phyloP scores from a whole-genome alignment of 1,140 invertebrate species.

The Bombus waltoni region DNA sequence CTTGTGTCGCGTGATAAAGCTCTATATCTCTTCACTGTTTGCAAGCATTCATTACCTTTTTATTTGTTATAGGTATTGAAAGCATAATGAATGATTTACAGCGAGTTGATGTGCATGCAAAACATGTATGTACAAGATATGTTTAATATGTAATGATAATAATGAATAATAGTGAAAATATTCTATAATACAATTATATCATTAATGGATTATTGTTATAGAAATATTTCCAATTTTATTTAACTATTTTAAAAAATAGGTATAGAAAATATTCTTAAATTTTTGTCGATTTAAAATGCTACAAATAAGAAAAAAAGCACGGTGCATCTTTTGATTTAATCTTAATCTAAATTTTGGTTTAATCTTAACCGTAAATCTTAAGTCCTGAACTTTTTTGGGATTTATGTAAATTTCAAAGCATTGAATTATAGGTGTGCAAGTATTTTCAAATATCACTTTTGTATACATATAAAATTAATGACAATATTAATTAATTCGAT shows the following conservation, averaged over 20 bases:
- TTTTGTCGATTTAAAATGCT: not conserved
- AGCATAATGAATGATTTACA: not conserved
- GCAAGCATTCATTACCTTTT: not conserved
- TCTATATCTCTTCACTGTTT: not conserved
- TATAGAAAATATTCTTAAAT: not conserved
- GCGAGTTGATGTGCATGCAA: not conserved
- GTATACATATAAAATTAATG: not conserved
- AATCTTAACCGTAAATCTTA: not conserved
- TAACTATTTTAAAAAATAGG: not conserved
- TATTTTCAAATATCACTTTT: too few species aligned
- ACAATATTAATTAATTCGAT: not conserved
- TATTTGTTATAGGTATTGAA: not conserved
- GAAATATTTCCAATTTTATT: not conserved
- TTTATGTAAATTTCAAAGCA: not conserved
- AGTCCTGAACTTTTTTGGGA: not conserved
- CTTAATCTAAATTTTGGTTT: too few species aligned
- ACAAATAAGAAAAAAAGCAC: too few species aligned
- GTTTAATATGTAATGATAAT: not conserved
- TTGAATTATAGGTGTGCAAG: not conserved
- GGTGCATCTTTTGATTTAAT: too few species aligned
- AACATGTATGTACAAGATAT: not conserved
- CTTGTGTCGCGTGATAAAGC: conserved; percentile 13
- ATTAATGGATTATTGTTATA: not conserved
- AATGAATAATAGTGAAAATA: not conserved
- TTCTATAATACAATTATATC: not conserved